These are phyloP conservation scores for Phyllotreta cruciferae DNA, from an alignment of 2,888 invertebrate genomes.

Conservation along the genomic window DNA sequence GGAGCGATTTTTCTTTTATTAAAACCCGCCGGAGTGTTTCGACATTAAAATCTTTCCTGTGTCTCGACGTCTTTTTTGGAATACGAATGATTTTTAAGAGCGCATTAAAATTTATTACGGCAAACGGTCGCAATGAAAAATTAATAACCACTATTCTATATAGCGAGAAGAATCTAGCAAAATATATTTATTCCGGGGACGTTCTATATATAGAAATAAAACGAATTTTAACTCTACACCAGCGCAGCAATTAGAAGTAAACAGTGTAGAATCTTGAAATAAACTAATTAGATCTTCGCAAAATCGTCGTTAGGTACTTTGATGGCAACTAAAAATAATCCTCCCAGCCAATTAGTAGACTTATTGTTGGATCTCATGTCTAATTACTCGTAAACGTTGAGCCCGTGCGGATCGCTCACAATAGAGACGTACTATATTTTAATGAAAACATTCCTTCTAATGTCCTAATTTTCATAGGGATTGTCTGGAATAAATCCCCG, in stretches of 20 bases:
- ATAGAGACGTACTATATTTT: conserved; percentile 43
- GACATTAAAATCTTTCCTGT: no score
- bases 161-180: no score
- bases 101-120: no score
- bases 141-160: no score
- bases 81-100: no score
- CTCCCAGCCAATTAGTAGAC: conserved; percentile 51
- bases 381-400: conserved; percentile 51
- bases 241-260: conserved; percentile 5
- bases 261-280: conserved; percentile 20
- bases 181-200: no score
- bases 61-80: no score
- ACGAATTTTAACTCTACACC: no score
- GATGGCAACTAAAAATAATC: conserved; percentile 43
- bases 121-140: no score
- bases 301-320: conserved; percentile 30
- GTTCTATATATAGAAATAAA: no score
- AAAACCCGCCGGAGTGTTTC: no score
- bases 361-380: conserved; percentile 48
- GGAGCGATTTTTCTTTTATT: no score
- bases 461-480: conserved; percentile 43
- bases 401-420: conserved; percentile 30
- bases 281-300: conserved; percentile 33
- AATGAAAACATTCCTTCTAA: conserved; percentile 42
- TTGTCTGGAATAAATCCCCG: conserved; percentile 45